Base-by-base conservation (phyloP, 2,797 vertebrate species). In the Pipistrellus pipistrellus region DNA sequence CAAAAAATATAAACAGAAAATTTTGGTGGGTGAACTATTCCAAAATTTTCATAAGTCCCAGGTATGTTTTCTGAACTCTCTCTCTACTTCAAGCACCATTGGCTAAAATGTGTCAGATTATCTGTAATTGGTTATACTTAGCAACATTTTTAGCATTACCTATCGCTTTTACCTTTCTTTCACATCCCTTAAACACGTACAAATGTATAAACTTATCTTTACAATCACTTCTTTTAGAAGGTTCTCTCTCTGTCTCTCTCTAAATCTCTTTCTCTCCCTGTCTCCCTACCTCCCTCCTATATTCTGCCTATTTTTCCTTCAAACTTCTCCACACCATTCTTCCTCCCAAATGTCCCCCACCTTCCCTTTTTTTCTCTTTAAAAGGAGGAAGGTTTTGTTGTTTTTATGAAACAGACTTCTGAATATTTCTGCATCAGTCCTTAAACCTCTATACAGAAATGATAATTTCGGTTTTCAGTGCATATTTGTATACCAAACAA, bases 1-100 rank as follows among this genome's bases (percentile, higher is more conserved):
- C 46, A 80, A 77, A 76, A 96, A 78, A 83, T 86, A 83, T 48
- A 81, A 90, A 76, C 53, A 88, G 66, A 85, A 84, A 95, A 86
- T 76, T 76, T 32, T 18, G 35, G 55, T 44, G 12, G 51, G 7
- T 85, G n/a, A 69, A 18, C 38, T 20, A 53, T 77, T 94, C 35
- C 44, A 64, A 85, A 77, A 78, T 73, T 38, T 81, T 59, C 44
- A 35, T 77, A 62, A 81, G 77, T 46, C 27, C 25, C 55, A 57
- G 46, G 30, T 81, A 27, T 64, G 71, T 95, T 90, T 93, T 48
- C 27, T 87, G 44, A 91, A 78, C n/a, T 44, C 53, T 44, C 21
- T 91, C 76, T 91, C n/a, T 69, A n/a, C 25, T 51, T 78, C 55
- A 82, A 88, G 23, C 15, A 76, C 38, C 27, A 46, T 51, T 66